Base-by-base conservation (phyloP, 2,888 invertebrate genomes). In the Stegophylla sp. region DNA sequence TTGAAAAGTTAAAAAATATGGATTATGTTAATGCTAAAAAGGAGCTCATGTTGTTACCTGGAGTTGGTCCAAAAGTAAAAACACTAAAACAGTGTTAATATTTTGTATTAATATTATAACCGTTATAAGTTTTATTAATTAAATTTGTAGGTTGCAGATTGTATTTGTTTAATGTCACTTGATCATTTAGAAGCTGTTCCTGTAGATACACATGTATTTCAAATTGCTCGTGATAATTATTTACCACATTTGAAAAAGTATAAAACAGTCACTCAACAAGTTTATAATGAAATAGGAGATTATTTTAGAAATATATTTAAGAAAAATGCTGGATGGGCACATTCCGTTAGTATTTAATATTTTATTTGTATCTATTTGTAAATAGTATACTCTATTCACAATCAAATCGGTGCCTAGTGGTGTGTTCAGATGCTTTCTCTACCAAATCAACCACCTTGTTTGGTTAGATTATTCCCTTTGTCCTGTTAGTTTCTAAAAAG, bases 91-190 rank as follows among this genome's bases (percentile, higher is more conserved):
- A 34, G 3, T 34, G 34, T 34, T 34, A 34, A 34, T 34, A 34
- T 34, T n/a, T n/a, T 34, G 34, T 34, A 34, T 34, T 34, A 34
- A 3, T 34, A 7, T 34, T 34, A 34, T 7, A 34, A 34, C 34
- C 34, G 7, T 5, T 34, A 34, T 34, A 34, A 5, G 3, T 34
- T 5, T n/a, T 51, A 63, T 23, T 63, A 48, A 43, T 51, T 17
- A 28, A 48, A 23, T 63, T 74, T 82, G 10, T 53, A 94, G 94
- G 95, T 99, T 23, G 97, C 98, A 0, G 98, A 99, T 87, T 99
- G 98, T 87, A 94, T 99, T 84, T 96, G 96, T 86, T 89, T 99
- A 26, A 98, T 99, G 98, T 96, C 97, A 0, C 86, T 99, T 73
- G 92, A 93, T 81, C 95, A 98, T 86, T 87, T 94, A 72, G 91